Conservation (phyloP, 2,888 invertebrate genomes). For the Eugnorisma glareosa region DNA sequence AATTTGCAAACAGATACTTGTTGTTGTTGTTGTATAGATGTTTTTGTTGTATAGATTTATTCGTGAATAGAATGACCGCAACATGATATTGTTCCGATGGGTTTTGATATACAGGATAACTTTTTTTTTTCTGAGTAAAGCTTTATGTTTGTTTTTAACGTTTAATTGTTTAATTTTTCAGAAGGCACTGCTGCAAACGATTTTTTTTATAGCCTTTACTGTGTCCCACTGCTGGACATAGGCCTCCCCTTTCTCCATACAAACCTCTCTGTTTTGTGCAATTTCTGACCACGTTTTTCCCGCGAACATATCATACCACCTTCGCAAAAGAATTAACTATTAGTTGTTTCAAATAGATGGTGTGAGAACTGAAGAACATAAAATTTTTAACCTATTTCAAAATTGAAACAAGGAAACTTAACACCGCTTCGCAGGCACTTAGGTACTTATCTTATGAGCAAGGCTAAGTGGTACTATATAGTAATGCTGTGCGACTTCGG, state of each 20-base stretch:
- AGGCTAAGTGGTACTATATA: slow-evolving; percentile 13
- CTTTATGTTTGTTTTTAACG: background rate
- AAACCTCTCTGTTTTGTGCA: too few species aligned
- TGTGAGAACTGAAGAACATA: background rate
- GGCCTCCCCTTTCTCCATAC: too few species aligned
- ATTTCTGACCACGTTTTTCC: too few species aligned
- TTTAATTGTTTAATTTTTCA: background rate
- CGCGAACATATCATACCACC: too few species aligned
- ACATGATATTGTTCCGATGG: background rate
- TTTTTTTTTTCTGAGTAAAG: background rate
- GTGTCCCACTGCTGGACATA: too few species aligned
- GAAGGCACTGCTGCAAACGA: background rate
- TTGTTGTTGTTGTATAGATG: too few species aligned
- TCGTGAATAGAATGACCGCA: background rate
- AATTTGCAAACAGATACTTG: too few species aligned
- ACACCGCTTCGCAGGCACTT: slow-evolving; percentile 30
- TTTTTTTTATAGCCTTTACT: too few species aligned
- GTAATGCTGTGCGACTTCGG: background rate
- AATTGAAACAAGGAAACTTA: slow-evolving; percentile 17
- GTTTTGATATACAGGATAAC: background rate
- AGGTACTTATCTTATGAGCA: slow-evolving; percentile 24
- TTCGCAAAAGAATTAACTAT: background rate
- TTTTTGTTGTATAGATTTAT: too few species aligned
- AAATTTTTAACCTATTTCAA: background rate
- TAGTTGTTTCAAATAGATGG: background rate